phyloP scores from a whole-genome alignment of 2,797 vertebrate genomes.

The Prionace glauca region DNA sequence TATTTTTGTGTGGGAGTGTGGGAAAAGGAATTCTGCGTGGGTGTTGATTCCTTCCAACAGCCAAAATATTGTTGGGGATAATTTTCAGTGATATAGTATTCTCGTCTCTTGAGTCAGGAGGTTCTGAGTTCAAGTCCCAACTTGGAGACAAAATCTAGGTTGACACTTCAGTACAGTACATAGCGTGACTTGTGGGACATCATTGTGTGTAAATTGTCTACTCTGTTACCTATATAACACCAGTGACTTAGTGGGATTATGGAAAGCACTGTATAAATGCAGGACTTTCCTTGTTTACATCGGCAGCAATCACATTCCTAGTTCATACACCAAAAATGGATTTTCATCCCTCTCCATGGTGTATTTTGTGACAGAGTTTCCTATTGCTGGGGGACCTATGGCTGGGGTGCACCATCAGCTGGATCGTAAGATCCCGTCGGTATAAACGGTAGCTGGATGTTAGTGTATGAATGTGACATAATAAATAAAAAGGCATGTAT shows the following conservation, averaged over 20 bases:
- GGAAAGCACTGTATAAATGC: background rate
- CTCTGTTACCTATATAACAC: background rate
- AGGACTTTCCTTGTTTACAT: background rate
- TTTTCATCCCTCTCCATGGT: too few species aligned
- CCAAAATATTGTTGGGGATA: background rate
- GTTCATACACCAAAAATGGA: background rate
- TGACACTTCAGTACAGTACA: background rate
- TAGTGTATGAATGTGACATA: background rate
- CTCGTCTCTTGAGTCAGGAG: background rate
- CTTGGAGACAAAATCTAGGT: background rate
- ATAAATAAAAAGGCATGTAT: background rate
- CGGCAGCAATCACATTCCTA: background rate
- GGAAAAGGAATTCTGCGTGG: background rate
- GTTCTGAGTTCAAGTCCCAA: background rate
- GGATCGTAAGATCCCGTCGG: too few species aligned
- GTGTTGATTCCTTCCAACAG: background rate
- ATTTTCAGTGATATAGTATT: background rate
- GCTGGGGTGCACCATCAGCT: too few species aligned
- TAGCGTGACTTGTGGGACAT: background rate
- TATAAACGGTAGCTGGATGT: too few species aligned
- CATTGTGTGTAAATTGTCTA: background rate
- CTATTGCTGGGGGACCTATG: too few species aligned
- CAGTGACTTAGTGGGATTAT: background rate
- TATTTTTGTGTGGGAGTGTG: conserved; percentile 10
- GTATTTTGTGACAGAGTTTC: too few species aligned